phyloP scores from a whole-genome alignment of 2,888 invertebrate species.

The Syrista parreyssii region DNA sequence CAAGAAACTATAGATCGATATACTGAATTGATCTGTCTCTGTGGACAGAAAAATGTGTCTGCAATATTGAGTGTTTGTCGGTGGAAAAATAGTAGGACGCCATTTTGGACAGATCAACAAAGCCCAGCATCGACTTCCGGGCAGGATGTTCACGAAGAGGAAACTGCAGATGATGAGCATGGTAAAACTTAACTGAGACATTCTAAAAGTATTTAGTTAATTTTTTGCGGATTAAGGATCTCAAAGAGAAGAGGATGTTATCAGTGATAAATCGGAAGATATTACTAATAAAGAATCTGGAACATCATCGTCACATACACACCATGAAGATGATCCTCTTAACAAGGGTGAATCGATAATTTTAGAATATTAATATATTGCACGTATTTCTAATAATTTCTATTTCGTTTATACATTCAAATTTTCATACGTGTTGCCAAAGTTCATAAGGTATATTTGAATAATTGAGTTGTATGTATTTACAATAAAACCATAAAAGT shows the following conservation, averaged over 20 bases:
- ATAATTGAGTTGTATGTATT: not conserved
- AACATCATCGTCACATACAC: not conserved
- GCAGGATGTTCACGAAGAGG: not conserved
- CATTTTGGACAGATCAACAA: constrained; percentile 63
- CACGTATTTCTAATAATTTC: not conserved
- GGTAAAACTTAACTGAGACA: not conserved
- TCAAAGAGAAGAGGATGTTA: not conserved
- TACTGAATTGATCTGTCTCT: constrained; percentile 63
- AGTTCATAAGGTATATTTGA: not conserved
- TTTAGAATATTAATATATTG: not conserved
- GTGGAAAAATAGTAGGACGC: constrained; percentile 67
- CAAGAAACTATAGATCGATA: constrained; percentile 69
- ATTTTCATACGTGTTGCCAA: not conserved
- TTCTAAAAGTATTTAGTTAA: not conserved
- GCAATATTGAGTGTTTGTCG: constrained; percentile 66
- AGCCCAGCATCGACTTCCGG: not conserved
- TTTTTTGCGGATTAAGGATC: not conserved
- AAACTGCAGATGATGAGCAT: not conserved
- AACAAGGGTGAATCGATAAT: not conserved
- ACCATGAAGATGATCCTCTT: not conserved
- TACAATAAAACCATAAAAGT: not conserved
- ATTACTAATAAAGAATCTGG: not conserved
- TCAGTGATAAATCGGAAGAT: not conserved
- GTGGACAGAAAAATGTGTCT: constrained; percentile 56
- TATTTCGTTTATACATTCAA: not conserved